These are phyloP conservation scores for Semotilus atromaculatus DNA, from an alignment of 2,797 vertebrate genomes.

Conservation along the genomic window DNA sequence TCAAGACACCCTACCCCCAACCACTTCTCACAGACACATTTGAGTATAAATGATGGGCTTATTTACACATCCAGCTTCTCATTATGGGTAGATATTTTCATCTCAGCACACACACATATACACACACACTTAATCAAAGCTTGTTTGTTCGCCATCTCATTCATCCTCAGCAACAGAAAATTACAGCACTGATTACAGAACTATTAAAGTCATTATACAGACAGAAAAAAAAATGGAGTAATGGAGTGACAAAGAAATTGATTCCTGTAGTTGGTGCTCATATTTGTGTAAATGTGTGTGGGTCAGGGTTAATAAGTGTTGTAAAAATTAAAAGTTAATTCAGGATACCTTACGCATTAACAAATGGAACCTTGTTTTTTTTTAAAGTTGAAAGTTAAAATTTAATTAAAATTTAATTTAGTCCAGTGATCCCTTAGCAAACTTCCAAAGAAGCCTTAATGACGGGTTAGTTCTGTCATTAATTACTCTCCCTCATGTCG, in stretches of 20 bases:
- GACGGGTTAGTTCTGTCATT: neutral
- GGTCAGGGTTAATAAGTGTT: conserved; percentile 3
- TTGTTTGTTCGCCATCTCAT: conserved; percentile 40
- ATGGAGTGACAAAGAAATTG: conserved; percentile 24
- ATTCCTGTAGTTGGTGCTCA: conserved; percentile 19
- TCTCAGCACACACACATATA: neutral
- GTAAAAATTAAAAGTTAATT: neutral
- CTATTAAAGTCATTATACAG: conserved; percentile 29
- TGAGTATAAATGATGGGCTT: conserved; percentile 14
- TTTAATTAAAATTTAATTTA: neutral
- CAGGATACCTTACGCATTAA: neutral
- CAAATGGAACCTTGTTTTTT: neutral
- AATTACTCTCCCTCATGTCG: neutral
- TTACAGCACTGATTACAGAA: conserved; percentile 40
- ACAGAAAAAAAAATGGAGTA: neutral
- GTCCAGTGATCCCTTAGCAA: neutral
- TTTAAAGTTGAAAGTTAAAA: neutral
- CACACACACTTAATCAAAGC: conserved; percentile 36
- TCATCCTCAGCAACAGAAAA: conserved; percentile 38
- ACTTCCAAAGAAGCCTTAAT: neutral
- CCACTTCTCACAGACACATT: conserved; percentile 2
- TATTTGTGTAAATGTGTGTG: conserved; percentile 9
- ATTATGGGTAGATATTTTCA: conserved; percentile 37
- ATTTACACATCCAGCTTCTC: conserved; percentile 43
- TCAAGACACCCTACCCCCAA: neutral